Base-by-base conservation (phyloP, 2,113 vertebrate genomes). In the Tenebrosternarchus preto region DNA sequence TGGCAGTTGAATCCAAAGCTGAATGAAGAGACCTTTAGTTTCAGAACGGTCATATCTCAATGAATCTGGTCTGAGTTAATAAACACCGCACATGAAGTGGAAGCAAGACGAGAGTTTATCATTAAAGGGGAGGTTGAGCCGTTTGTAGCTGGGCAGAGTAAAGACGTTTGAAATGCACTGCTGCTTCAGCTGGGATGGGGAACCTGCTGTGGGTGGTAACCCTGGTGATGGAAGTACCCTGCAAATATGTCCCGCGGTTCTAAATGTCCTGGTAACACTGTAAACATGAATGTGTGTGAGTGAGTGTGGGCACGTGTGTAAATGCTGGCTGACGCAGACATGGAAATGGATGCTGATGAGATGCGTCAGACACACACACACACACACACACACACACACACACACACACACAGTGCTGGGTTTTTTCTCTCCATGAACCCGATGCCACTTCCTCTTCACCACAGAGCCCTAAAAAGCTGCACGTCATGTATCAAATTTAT, bases 1-100 rank as follows among this genome's bases (percentile, higher is more conserved):
- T 56, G 80, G 55, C 72, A 50, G 27, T 85, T 78, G 82, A 80
- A 64, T 76, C 83, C 86, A 76, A 78, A 85, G 80, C 84, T 81
- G 81, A 83, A 87, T 87, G 82, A 88, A 89, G 88, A 79, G 77
- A 82, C 80, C 84, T 81, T 50, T 2, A 56, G 60, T 88, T 82
- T 82, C 64, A 64, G 57, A 78, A 27, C 71, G 53, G 85, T 66
- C 59, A 57, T 78, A 71, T 82, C 69, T 86, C 84, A 86, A 87
- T 89, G 80, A 80, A 78, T 76, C 63, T 24, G 59, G 43, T 86
- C 73, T 76, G 67, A 80, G 71, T 73, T 59, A 78, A 77, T 79
- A 76, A 72, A 66, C 55, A 72, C 86, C 70, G 33, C 57, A 82
- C 71, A 86, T 81, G 72, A 81, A 85, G 53, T 43, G 39, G 55